phyloP scores from a whole-genome alignment of 1,140 invertebrate species.

The Apis florea region DNA sequence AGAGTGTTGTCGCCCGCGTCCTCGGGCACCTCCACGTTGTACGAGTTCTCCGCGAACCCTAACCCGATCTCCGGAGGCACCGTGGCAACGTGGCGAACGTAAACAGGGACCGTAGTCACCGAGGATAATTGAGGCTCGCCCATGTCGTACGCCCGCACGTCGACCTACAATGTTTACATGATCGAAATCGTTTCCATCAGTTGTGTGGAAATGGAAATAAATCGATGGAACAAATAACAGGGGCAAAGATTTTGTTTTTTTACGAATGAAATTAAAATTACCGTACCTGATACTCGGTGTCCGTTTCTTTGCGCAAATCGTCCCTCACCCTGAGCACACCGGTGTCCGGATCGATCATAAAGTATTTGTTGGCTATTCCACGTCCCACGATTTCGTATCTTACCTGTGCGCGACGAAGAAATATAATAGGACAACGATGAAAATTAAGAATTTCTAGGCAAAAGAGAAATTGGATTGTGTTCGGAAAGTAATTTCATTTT shows the following conservation, averaged over 20 bases:
- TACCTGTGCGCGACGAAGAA: slow-evolving; percentile 74
- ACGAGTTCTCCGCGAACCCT: slow-evolving; percentile 90
- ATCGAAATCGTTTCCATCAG: not conserved
- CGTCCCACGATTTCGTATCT: slow-evolving; percentile 91
- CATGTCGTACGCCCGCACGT: slow-evolving; percentile 92
- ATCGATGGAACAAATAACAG: no score
- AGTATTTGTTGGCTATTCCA: slow-evolving; percentile 90
- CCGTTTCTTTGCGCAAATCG: slow-evolving; percentile 90
- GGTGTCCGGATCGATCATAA: slow-evolving; percentile 91
- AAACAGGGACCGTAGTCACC: slow-evolving; percentile 89
- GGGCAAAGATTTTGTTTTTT: no score
- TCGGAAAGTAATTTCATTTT: no score
- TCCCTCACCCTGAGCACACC: slow-evolving; percentile 89
- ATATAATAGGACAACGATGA: no score
- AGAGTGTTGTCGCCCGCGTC: slow-evolving; percentile 85
- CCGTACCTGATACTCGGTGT: slow-evolving; percentile 88
- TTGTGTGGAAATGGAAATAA: no score
- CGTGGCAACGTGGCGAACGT: slow-evolving; percentile 89
- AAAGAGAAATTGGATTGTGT: no score
- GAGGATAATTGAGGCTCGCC: slow-evolving; percentile 91
- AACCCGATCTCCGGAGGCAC: slow-evolving; percentile 86
- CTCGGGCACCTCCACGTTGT: slow-evolving; percentile 90
- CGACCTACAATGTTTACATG: slow-evolving; percentile 82
- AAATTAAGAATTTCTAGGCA: no score
- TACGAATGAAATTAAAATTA: no score